Evolutionary conservation across 2,113 vertebrate species (phyloP).

Genomic region (Ranitomeya variabilis): DNA sequence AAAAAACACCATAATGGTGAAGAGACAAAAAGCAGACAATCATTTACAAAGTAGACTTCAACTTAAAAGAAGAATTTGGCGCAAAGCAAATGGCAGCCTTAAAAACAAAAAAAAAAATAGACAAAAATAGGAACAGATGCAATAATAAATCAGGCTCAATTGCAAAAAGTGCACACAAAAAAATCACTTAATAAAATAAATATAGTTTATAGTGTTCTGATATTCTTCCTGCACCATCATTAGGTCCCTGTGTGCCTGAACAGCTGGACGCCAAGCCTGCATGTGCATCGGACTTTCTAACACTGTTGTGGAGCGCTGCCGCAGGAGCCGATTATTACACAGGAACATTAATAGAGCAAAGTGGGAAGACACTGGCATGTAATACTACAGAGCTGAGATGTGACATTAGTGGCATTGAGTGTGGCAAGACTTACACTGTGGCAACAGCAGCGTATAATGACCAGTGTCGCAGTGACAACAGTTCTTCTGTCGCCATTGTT

Average conservation of each 20-base stretch:
- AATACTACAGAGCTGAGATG: constrained; percentile 61
- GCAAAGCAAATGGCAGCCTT: no score
- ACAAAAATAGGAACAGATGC: no score
- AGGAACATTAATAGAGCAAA: constrained; percentile 52
- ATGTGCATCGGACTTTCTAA: constrained; percentile 68
- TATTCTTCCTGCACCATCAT: neutral
- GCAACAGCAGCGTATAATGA: constrained; percentile 67
- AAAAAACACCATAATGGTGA: no score
- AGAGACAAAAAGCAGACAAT: no score
- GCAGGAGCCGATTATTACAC: constrained; percentile 62
- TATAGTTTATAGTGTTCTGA: neutral
- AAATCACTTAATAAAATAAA: no score
- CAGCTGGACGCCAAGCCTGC: constrained; percentile 62
- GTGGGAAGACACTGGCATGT: constrained; percentile 65
- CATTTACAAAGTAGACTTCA: no score
- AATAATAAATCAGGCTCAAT: no score
- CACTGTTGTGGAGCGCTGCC: constrained; percentile 70
- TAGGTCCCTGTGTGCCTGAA: constrained; percentile 74
- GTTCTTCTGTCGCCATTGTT: constrained; percentile 63
- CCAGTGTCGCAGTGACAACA: constrained; percentile 66
- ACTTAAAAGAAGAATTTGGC: no score
- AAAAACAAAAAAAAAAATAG: no score
- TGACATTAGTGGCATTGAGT: constrained; percentile 66
- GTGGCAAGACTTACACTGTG: constrained; percentile 70
- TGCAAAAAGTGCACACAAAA: no score